Evolutionary conservation across 2,797 vertebrate genomes (phyloP).

Genomic region (Pristis pectinata): DNA sequence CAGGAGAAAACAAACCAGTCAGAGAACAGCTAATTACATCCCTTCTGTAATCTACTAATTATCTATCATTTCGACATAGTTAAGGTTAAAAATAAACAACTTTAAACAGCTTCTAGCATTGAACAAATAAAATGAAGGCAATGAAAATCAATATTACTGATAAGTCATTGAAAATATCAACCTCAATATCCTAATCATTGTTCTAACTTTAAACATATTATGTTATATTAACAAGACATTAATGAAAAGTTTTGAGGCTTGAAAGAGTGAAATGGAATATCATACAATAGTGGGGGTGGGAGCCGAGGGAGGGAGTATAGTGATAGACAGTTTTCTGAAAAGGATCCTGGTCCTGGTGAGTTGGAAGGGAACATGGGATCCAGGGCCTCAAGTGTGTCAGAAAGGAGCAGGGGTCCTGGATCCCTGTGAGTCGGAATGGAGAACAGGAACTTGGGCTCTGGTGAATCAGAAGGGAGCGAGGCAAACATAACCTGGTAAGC

Average conservation of each 20-base stretch:
- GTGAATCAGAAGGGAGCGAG: too few relatives aligned
- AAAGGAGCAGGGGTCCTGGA: too few relatives aligned
- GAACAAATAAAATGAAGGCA: background rate
- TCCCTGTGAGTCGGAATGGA: too few relatives aligned
- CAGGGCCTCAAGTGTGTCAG: too few relatives aligned
- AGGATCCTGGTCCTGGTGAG: background rate
- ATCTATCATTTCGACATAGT: background rate
- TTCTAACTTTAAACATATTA: too few relatives aligned
- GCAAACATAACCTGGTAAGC: too few relatives aligned
- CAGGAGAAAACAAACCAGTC: background rate
- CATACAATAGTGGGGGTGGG: background rate
- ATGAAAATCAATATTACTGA: background rate
- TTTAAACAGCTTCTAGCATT: background rate
- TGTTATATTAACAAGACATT: too few relatives aligned
- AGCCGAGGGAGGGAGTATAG: too few relatives aligned
- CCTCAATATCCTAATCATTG: background rate
- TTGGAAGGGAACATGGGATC: too few relatives aligned
- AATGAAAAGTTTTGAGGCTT: background rate
- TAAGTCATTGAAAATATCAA: background rate
- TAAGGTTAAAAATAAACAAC: background rate
- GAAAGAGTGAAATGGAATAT: background rate
- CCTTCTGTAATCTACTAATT: conserved; percentile 1
- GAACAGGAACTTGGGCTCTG: too few relatives aligned
- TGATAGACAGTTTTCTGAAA: background rate
- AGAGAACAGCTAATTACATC: background rate